Percentiles rank a stretch among this genome's conserved stretches.
These are phyloP conservation scores for Phoronis australis DNA, from an alignment of 2,888 invertebrate genomes.

Conservation along the genomic window DNA sequence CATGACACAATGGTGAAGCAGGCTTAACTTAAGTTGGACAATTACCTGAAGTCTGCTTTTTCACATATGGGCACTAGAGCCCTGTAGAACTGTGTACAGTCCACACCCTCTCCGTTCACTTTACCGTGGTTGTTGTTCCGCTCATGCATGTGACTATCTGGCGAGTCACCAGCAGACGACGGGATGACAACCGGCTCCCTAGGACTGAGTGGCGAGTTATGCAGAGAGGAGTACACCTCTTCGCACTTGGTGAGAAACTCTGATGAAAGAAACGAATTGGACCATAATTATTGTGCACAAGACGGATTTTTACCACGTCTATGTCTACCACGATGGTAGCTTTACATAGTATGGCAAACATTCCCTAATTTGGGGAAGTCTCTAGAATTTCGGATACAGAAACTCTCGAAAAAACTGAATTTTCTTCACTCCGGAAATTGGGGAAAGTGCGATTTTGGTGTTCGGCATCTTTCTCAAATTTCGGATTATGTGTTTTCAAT, in stretches of 20 bases:
- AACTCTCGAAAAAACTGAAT: too few relatives aligned
- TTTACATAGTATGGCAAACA: too few relatives aligned
- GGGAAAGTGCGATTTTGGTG: too few relatives aligned
- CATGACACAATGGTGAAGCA: too few relatives aligned
- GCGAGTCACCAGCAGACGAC: constrained; percentile 33
- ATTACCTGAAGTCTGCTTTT: not conserved
- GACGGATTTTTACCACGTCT: not conserved
- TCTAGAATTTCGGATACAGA: too few relatives aligned
- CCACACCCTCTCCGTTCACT: constrained; percentile 36
- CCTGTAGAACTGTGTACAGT: constrained; percentile 43
- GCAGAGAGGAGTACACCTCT: constrained; percentile 36
- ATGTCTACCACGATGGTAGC: too few relatives aligned
- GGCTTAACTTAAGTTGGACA: not conserved
- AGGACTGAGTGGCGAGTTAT: constrained; percentile 34
- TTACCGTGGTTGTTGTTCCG: constrained; percentile 24
- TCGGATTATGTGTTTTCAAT: too few relatives aligned
- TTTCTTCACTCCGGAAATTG: too few relatives aligned
- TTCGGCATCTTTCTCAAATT: too few relatives aligned
- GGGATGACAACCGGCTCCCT: constrained; percentile 48
- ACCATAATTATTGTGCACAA: not conserved
- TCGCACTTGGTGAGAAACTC: constrained; percentile 45
- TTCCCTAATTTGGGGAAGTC: too few relatives aligned
- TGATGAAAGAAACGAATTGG: too few relatives aligned
- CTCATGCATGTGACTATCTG: constrained; percentile 18
- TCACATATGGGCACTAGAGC: constrained; percentile 18